Conservation (phyloP, 1,140 invertebrate genomes). For the Tachypleus tridentatus region DNA sequence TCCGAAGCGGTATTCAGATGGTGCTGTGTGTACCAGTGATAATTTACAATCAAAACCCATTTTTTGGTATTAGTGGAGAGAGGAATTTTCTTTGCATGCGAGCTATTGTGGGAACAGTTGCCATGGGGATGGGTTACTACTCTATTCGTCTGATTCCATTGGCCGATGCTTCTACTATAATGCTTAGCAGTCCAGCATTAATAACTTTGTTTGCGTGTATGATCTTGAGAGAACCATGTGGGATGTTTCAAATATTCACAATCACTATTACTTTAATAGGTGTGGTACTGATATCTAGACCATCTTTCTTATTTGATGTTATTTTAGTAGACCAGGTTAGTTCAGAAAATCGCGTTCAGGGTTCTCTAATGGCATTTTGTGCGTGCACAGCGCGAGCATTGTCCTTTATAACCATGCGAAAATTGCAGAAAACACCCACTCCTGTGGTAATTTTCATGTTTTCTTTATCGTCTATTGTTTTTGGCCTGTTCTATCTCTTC, state of each 20-base stretch:
- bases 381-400: constrained; percentile 76
- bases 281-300: constrained; percentile 39
- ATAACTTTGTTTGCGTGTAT: constrained; percentile 41
- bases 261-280: constrained; percentile 37
- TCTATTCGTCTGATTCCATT: constrained; percentile 42
- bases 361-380: constrained; percentile 62
- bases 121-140: constrained; percentile 40
- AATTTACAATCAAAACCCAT: too few species aligned
- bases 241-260: constrained; percentile 38
- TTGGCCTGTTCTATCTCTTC: constrained; percentile 45
- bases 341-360: constrained; percentile 44
- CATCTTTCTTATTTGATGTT: constrained; percentile 37
- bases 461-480: constrained; percentile 44
- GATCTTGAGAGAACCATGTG: constrained; percentile 41
- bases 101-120: not conserved
- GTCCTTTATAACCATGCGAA: constrained; percentile 66
- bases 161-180: constrained; percentile 44
- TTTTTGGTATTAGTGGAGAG: too few species aligned
- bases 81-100: not conserved
- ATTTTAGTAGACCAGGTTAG: constrained; percentile 6
- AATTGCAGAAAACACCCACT: constrained; percentile 71
- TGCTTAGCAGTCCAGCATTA: constrained; percentile 43
- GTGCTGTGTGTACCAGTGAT: too few species aligned
- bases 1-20: too few species aligned
- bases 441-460: constrained; percentile 47